A percentile compares a stretch with the other conserved stretches of the same genome.
These are phyloP conservation scores for Ellobius talpinus DNA, from an alignment of 2,113 vertebrate species.

Conservation along the genomic window DNA sequence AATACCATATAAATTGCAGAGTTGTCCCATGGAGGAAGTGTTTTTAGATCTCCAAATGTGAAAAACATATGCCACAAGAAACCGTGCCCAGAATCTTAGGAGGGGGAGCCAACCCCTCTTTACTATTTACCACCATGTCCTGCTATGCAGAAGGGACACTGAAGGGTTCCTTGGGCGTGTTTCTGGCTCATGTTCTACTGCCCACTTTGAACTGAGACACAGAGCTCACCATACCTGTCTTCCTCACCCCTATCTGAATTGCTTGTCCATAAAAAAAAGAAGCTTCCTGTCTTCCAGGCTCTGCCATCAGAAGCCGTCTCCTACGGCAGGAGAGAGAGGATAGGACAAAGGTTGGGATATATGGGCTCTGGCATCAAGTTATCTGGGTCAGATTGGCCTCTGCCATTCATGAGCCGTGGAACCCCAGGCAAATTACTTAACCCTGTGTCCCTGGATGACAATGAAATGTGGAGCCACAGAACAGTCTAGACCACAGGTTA, in stretches of 20 bases:
- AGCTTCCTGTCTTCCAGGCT: not conserved
- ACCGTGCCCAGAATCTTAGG: not conserved
- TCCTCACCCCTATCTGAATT: not conserved
- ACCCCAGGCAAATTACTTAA: not conserved
- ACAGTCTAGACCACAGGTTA: not conserved
- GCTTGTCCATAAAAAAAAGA: not conserved
- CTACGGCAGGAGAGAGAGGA: not conserved
- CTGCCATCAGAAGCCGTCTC: not conserved
- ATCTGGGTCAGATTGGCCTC: not conserved
- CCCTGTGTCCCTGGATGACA: not conserved
- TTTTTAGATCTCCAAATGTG: conserved; percentile 15
- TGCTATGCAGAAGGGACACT: conserved; percentile 1
- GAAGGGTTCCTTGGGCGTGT: not conserved
- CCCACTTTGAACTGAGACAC: not conserved
- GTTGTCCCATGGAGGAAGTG: not conserved
- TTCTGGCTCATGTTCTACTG: not conserved
- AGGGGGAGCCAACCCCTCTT: not conserved
- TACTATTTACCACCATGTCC: not conserved
- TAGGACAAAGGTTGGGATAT: not conserved
- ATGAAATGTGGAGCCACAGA: not conserved
- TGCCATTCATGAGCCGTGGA: not conserved
- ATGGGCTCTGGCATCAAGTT: not conserved
- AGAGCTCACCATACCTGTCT: not conserved
- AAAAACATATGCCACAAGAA: conserved; percentile 46
- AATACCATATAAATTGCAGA: not conserved